Percentiles rank a stretch among this genome's conserved stretches.
These are phyloP conservation scores for Hypotaenidia philippensis DNA, from an alignment of 2,797 vertebrate genomes.

Conservation along the genomic window DNA sequence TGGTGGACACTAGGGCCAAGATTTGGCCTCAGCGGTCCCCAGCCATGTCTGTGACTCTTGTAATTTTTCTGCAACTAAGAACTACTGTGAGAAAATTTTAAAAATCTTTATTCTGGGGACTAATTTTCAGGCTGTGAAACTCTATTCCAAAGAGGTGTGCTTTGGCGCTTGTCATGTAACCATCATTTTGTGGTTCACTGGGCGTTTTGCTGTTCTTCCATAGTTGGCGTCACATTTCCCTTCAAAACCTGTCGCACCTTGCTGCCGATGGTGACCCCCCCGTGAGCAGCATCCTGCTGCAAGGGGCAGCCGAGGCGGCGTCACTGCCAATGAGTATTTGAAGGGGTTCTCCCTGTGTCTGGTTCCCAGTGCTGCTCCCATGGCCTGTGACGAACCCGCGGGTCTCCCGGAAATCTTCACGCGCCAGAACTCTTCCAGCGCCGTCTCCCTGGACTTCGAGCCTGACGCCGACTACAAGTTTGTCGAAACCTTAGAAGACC, in stretches of 20 bases:
- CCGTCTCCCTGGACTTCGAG: slow-evolving; percentile 85
- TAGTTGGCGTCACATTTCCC: background rate
- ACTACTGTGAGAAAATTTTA: background rate
- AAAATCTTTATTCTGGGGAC: background rate
- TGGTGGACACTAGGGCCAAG: background rate
- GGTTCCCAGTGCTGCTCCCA: slow-evolving; percentile 46
- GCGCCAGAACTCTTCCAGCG: slow-evolving; percentile 77
- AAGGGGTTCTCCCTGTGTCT: background rate
- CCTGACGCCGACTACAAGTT: slow-evolving; percentile 80
- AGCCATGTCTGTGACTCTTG: background rate
- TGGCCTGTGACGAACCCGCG: slow-evolving; percentile 71
- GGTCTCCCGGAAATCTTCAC: slow-evolving; percentile 45
- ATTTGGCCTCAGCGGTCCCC: background rate
- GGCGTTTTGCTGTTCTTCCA: background rate
- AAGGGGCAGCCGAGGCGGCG: rapidly evolving
- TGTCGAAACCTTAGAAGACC: slow-evolving; percentile 85
- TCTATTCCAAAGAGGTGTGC: background rate
- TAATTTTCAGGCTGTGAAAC: background rate
- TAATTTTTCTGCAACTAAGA: background rate
- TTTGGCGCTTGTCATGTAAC: background rate
- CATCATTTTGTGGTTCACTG: background rate
- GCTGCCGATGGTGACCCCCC: background rate
- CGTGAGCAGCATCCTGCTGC: background rate
- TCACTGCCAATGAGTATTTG: background rate
- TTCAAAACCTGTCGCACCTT: background rate